Conservation (phyloP, 2,113 vertebrate genomes). For the Bos indicus region DNA sequence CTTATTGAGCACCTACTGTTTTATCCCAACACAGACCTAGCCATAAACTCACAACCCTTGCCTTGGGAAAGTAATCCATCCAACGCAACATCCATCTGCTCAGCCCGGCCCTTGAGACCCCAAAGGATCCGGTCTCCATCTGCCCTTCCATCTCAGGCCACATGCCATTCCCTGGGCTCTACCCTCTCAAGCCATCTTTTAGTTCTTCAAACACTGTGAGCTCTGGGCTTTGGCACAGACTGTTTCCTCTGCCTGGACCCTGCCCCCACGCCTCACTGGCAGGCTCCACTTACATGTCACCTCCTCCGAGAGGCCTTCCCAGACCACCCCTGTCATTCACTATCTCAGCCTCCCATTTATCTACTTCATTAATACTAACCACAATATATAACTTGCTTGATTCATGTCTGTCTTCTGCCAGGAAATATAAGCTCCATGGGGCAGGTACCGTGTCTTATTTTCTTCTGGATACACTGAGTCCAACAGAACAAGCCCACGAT, state of each 20-base stretch:
- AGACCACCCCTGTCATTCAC: background rate
- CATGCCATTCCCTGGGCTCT: background rate
- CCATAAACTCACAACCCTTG: background rate
- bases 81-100: background rate
- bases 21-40: background rate
- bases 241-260: background rate
- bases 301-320: background rate
- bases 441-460: background rate
- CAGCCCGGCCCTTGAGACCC: fast-evolving
- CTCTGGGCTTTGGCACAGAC: background rate
- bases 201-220: background rate
- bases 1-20: background rate
- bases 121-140: background rate
- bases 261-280: background rate
- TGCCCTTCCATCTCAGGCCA: background rate
- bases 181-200: background rate
- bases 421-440: background rate
- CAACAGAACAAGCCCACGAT: background rate
- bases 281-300: background rate
- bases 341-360: background rate
- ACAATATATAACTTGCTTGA: background rate
- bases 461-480: background rate
- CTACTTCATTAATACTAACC: background rate
- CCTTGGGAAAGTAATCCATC: background rate
- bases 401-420: background rate